A percentile compares a stretch with the other conserved stretches of the same genome.
Evolutionary conservation across 2,113 vertebrate genomes (phyloP).

Genomic region (Numida meleagris): DNA sequence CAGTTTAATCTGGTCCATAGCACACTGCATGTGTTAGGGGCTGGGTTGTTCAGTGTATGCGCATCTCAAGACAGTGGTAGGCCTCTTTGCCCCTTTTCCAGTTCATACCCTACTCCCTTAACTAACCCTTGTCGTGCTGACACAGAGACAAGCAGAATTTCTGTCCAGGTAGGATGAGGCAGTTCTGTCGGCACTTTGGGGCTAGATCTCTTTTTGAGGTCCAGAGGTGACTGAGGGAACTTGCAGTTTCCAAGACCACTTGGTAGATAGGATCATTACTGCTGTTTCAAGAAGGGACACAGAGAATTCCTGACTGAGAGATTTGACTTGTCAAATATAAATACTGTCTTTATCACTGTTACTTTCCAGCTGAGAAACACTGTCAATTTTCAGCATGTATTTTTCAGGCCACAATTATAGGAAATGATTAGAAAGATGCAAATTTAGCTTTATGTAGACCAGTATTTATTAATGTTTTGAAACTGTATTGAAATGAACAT

Average conservation of each 20-base stretch:
- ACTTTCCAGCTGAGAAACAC: not conserved
- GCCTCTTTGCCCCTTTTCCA: fast-evolving
- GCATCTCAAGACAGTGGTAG: not conserved
- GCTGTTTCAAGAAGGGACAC: not conserved
- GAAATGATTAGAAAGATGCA: not conserved
- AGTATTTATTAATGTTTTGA: not conserved
- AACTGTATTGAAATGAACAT: not conserved
- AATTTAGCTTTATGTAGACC: not conserved
- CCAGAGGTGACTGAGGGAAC: not conserved
- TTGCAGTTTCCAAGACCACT: not conserved
- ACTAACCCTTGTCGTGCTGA: not conserved
- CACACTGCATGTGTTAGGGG: not conserved
- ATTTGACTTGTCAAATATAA: slow-evolving; percentile 38
- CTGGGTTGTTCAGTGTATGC: not conserved
- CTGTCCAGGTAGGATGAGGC: not conserved
- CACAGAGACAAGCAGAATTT: not conserved
- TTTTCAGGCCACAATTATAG: slow-evolving; percentile 6
- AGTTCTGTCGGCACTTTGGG: not conserved
- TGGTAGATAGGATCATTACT: not conserved
- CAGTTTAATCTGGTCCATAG: not conserved
- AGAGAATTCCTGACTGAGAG: not conserved
- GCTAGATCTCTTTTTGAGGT: not conserved
- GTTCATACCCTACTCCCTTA: not conserved
- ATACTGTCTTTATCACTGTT: slow-evolving; percentile 26
- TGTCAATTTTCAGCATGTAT: not conserved